Evolutionary conservation across 2,797 vertebrate species (phyloP), one percentile per base, ranked within the genome.

Genomic region (Sandelia bainsii): DNA sequence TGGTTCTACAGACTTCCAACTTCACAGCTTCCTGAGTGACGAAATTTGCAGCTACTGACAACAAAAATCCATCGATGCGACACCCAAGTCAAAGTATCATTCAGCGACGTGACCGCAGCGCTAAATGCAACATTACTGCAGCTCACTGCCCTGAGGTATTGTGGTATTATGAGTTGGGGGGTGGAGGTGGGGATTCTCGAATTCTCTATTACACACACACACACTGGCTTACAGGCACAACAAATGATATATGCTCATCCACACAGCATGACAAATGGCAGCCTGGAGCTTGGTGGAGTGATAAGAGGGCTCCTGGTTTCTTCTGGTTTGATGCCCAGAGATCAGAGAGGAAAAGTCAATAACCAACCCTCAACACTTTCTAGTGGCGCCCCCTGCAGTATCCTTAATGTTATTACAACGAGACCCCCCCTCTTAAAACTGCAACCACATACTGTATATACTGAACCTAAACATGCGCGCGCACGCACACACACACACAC

Each of bases 11-110:
- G 87, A 92, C 87, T 81, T 88, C 66, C 84, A 85, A 89, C 88
- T 89, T 93, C 91, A 90, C 92, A 91, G 88, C 90, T 93, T 93
- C 91, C 92, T 92, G 93, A 93, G 92, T 82, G 84, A 92, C 84
- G 88, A 90, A 87, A 83, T 79, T 87, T 87, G 88, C 90, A 89
- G 88, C 86, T 89, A 90, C 80, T 85, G 87, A 88, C 67, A 59
- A 87, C 74, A 49, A 64, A 80, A 37, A 37, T 40, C 57, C 48
- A 69, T 82, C 73, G 89, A 86, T 73, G 77, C 71, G 77, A 89
- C 72, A 72, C 66, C 44, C 58, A 79, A 87, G 77, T 27, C 57
- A 75, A 83, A 69, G 67, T 62, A 85, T 83, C 80, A 77, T 90
- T 86, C 74, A 75, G 80, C 69, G 9, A 68, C 79, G 82, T 64